A percentile compares a stretch with the other conserved stretches of the same genome.
phyloP scores from a whole-genome alignment of 2,797 vertebrate genomes.

The Squalus acanthias region DNA sequence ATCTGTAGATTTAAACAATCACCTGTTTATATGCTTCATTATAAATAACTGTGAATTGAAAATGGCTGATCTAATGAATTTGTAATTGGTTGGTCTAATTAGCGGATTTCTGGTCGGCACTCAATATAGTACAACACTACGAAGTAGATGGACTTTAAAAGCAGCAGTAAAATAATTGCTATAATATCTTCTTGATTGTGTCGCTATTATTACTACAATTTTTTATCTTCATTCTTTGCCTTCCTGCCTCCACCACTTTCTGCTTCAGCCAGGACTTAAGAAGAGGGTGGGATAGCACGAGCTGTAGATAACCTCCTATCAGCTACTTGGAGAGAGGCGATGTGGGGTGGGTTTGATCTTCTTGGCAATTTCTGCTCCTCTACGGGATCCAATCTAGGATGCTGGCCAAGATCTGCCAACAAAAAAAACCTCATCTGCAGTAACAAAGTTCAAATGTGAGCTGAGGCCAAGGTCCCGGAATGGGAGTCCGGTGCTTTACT shows the following conservation, averaged over 20 bases:
- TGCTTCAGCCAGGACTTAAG: not conserved
- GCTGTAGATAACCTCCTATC: not conserved
- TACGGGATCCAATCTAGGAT: not conserved
- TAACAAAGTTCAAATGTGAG: not conserved
- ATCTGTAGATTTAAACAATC: not conserved
- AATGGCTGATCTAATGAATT: not conserved
- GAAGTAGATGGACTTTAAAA: not conserved
- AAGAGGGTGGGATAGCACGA: not conserved
- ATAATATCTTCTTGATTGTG: not conserved
- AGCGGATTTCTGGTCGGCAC: not conserved
- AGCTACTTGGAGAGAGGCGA: not conserved
- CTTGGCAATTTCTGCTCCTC: not conserved
- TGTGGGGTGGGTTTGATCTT: not conserved
- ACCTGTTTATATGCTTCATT: not conserved
- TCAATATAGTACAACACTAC: not conserved
- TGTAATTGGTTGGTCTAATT: not conserved
- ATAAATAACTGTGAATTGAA: slow-evolving; percentile 8
- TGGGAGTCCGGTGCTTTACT: not conserved
- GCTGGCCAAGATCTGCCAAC: not conserved
- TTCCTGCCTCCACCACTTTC: not conserved
- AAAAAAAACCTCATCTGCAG: not conserved
- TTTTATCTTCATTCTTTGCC: not conserved
- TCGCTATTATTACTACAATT: not conserved
- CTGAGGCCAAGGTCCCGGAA: not conserved
- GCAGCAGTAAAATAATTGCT: not conserved